phyloP scores from a whole-genome alignment of 2,113 vertebrate species.

The Psittacula cyanocephala region DNA sequence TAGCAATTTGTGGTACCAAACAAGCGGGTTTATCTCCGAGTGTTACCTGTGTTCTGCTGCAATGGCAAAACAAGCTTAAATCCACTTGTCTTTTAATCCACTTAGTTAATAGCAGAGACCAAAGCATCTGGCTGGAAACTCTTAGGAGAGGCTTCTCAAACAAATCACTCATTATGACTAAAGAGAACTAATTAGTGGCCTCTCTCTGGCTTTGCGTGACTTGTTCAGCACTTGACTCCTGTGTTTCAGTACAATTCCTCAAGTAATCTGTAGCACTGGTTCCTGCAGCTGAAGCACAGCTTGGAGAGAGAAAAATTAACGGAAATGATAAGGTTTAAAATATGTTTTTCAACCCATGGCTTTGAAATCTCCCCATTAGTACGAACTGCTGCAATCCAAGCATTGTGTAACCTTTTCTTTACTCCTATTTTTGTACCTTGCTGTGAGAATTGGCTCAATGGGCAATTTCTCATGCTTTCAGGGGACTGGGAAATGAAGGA shows the following conservation, averaged over 20 bases:
- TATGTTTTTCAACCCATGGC: conserved; percentile 44
- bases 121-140: conserved; percentile 10
- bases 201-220: conserved; percentile 14
- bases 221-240: not conserved
- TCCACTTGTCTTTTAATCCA: not conserved
- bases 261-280: not conserved
- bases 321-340: conserved; percentile 63
- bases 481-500: conserved; percentile 76
- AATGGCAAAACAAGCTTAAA: not conserved
- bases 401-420: conserved; percentile 70
- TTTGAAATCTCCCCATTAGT: conserved; percentile 64
- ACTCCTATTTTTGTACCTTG: conserved; percentile 81
- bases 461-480: conserved; percentile 81
- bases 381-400: conserved; percentile 61
- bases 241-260: not conserved
- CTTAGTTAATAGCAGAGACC: not conserved
- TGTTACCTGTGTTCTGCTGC: not conserved
- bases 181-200: conserved; percentile 6
- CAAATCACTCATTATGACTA: not conserved
- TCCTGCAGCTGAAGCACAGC: conserved; percentile 46
- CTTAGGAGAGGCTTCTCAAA: conserved; percentile 18
- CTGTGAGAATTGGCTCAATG: conserved; percentile 79
- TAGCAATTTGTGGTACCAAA: not conserved
- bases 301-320: conserved; percentile 58
- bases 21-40: not conserved